Base-by-base conservation (phyloP, 1,140 invertebrate genomes). In the Druon quercuslanigerum region DNA sequence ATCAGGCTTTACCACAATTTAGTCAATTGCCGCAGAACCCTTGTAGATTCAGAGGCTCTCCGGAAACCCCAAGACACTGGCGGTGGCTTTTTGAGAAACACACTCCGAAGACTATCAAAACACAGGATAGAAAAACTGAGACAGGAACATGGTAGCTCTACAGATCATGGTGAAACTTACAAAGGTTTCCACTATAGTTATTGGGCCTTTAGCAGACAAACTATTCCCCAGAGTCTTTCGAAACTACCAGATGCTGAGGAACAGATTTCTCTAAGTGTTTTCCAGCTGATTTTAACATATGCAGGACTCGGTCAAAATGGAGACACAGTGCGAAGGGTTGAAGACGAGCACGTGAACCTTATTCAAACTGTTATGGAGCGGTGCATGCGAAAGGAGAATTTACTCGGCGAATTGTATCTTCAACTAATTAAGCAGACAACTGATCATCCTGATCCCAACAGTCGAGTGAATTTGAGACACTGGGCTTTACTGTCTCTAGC, bases 341-440 rank as follows among this genome's bases (percentile, higher is more conserved):
- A 97, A 89, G 96, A 97, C 87, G 97, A 98, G 87, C 96, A 98
- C 81, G 95, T 97, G 7, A 94, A 95, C 76, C 93, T 98, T 5
- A 95, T 98, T 50, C 98, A 99, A 91, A 94, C 94, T 0, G 94
- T 99, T 72, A 94, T 99, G 91, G 97, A 98, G 82, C 94, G 96
- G 76, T 97, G 97, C 81, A 96, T 98, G 95, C 93, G 96, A 76
- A 97, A 96, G 82, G 97, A 98, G 86, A 93, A 94, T 54, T 90
- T 99, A 17, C 92, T 98, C 16, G 97, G 96, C 82, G 98, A 99
- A 91, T 92, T 98, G 60, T 99, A 97, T 88, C 93, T 99, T 52
- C 97, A 99, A 87, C 92, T 99, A 7, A 97, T 99, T 70, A 99
- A 98, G 91, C 95, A 97, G 92, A 99, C 97, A 0, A 98, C 97